Evolutionary conservation across 2,113 vertebrate genomes (phyloP).

Genomic region (Leucopsar rothschildi): DNA sequence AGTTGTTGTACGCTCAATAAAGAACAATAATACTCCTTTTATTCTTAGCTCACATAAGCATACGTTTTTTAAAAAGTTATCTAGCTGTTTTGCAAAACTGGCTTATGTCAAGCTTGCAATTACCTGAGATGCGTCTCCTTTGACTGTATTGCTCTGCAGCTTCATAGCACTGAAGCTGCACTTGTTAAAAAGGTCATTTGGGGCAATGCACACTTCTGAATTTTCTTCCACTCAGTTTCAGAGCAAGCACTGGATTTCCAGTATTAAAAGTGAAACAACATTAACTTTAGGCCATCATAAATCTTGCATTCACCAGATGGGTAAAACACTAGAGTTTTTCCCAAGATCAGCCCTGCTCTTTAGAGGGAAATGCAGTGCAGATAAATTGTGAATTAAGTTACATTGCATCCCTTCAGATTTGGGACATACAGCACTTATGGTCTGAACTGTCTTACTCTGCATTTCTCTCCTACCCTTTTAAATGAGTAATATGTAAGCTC

Average conservation of each 20-base stretch:
- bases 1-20: neutral
- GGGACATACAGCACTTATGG: neutral
- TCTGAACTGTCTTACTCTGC: neutral
- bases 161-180: neutral
- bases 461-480: neutral
- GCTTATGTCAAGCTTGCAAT: neutral
- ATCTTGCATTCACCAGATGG: slow-evolving; percentile 17
- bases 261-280: slow-evolving; percentile 34
- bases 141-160: neutral
- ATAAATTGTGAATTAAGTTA: neutral
- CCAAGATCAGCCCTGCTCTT: neutral
- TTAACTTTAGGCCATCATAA: slow-evolving; percentile 7
- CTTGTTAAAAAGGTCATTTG: neutral
- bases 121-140: neutral
- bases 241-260: neutral
- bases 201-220: neutral
- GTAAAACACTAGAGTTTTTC: neutral
- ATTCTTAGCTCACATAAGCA: neutral
- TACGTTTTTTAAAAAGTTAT: neutral
- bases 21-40: neutral
- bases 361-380: neutral
- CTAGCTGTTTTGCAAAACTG: neutral
- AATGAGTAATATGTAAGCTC: neutral
- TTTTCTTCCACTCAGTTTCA: neutral
- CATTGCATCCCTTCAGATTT: neutral